Percentiles rank a stretch among this genome's conserved stretches.
These are phyloP conservation scores for Bursaphelenchus okinawaensis DNA, from an alignment of 2,888 invertebrate species.

Conservation along the genomic window DNA sequence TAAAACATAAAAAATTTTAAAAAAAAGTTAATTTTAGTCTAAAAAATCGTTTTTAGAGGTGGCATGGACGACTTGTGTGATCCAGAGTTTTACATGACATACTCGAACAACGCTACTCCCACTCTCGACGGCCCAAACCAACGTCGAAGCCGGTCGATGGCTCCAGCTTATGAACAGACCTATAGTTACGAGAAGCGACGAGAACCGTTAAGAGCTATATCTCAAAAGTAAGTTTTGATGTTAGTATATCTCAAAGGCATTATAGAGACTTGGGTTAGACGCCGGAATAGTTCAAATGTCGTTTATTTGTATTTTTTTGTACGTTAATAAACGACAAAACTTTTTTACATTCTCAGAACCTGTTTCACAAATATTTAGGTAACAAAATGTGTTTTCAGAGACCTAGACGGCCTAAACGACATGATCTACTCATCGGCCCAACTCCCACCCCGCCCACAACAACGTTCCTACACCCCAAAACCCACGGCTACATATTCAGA, in stretches of 20 bases:
- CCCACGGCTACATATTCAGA: constrained; percentile 17
- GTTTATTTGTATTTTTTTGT: too few species aligned
- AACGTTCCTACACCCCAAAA: constrained; percentile 21
- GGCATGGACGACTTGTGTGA: constrained; percentile 57
- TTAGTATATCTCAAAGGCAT: too few species aligned
- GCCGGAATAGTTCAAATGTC: too few species aligned
- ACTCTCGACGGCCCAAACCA: constrained; percentile 4
- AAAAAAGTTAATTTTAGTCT: too few species aligned
- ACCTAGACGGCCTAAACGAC: constrained; percentile 41
- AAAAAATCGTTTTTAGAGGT: constrained; percentile 37
- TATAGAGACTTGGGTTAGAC: too few species aligned
- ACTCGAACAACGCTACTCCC: constrained; percentile 24
- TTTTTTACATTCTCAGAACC: too few species aligned
- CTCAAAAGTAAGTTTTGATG: constrained; percentile 20
- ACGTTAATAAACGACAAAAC: too few species aligned
- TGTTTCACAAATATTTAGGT: too few species aligned
- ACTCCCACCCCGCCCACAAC: constrained; percentile 10
- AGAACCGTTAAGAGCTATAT: constrained; percentile 34
- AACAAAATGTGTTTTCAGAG: constrained; percentile 23
- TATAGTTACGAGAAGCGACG: constrained; percentile 15
- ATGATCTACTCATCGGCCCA: constrained; percentile 33
- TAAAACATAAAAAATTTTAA: background rate
- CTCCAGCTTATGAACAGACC: constrained; percentile 21
- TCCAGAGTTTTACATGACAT: constrained; percentile 55
- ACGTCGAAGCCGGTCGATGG: constrained; percentile 17